A percentile compares a stretch with the other conserved stretches of the same genome.
Conservation (phyloP, 2,888 invertebrate species). For the Desoria tigrina region DNA sequence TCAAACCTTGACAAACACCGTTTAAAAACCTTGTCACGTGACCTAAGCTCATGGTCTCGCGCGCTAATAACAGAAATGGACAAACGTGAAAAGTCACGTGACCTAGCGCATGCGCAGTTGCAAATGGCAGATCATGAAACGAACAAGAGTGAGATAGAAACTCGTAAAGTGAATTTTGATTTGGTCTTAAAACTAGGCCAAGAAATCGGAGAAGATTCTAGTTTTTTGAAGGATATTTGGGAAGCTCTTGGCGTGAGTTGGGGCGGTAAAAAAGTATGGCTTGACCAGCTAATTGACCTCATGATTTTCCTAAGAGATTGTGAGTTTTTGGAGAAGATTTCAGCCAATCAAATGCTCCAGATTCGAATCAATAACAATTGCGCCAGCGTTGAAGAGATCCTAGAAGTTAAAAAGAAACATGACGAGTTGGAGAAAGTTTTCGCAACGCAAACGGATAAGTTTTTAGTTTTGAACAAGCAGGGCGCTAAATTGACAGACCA, state of each 20-base stretch:
- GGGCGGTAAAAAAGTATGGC: slow-evolving; percentile 94
- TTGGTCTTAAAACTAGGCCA: slow-evolving; percentile 85
- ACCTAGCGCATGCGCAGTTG: slow-evolving; percentile 98
- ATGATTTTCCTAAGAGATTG: slow-evolving; percentile 98
- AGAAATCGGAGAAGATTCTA: slow-evolving; percentile 79
- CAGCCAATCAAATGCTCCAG: no score
- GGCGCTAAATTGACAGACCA: no score
- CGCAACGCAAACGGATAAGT: no score
- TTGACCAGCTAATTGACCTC: slow-evolving; percentile 99
- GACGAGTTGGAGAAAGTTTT: no score
- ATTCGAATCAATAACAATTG: no score
- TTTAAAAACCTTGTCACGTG: slow-evolving; percentile 93
- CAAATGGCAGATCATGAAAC: slow-evolving; percentile 80
- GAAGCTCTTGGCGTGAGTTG: no score
- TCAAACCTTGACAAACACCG: no score
- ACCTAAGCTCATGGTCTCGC: slow-evolving; percentile 96
- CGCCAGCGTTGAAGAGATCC: no score
- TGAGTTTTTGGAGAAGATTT: no score
- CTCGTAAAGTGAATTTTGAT: slow-evolving; percentile 91
- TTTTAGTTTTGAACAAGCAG: no score
- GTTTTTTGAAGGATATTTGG: slow-evolving; percentile 76
- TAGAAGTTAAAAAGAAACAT: no score
- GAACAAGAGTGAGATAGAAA: slow-evolving; percentile 88
- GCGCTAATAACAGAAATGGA: no score
- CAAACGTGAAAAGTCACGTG: slow-evolving; percentile 97